Conservation (phyloP, 2,888 invertebrate species). For the Coecobrya sp. region DNA sequence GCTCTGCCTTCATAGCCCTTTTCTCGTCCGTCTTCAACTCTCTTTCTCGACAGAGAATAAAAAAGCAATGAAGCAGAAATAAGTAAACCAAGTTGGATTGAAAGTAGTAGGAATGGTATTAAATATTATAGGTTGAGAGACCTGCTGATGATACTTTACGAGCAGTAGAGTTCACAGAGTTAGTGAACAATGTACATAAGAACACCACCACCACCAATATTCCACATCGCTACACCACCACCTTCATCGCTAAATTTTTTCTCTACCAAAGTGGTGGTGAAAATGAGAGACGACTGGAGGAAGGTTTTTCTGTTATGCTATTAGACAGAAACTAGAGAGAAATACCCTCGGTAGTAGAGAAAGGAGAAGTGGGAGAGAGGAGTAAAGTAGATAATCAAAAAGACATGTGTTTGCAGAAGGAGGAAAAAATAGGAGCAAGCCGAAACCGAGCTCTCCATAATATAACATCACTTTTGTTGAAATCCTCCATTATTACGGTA, state of each 20-base stretch:
- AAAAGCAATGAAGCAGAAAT: constrained; percentile 29
- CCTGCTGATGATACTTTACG: constrained; percentile 37
- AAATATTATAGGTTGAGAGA: constrained; percentile 44
- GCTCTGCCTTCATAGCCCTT: not conserved
- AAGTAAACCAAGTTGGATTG: constrained; percentile 11
- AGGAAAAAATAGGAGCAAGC: constrained; percentile 39
- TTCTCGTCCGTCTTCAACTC: not conserved
- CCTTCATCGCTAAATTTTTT: not conserved
- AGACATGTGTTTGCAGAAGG: constrained; percentile 61
- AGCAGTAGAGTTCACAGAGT: constrained; percentile 20
- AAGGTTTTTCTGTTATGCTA: not conserved
- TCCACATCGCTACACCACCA: constrained; percentile 25
- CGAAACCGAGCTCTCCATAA: constrained; percentile 42
- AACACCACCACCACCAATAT: constrained; percentile 18
- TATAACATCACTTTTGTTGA: constrained; percentile 38
- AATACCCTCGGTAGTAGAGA: not conserved
- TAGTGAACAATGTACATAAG: constrained; percentile 37
- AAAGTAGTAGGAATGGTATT: constrained; percentile 23
- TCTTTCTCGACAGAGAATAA: constrained; percentile 9
- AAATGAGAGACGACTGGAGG: constrained; percentile 36
- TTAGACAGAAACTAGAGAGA: not conserved
- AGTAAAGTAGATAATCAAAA: constrained; percentile 57
- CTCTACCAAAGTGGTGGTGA: not conserved
- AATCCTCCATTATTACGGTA: constrained; percentile 57
- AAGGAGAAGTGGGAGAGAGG: not conserved